phyloP scores from a whole-genome alignment of 2,797 vertebrate species.

The Tapera naevia region DNA sequence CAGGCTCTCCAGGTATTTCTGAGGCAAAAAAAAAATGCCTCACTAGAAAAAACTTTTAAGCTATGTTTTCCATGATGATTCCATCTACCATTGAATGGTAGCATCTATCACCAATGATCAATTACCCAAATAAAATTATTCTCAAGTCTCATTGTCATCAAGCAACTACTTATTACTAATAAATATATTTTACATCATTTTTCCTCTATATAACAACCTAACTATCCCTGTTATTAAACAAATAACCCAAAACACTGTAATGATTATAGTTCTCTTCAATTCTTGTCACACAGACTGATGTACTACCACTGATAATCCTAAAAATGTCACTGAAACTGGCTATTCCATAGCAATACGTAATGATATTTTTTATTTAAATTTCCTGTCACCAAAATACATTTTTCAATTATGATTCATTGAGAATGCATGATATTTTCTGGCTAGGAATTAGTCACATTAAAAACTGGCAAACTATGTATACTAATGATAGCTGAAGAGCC shows the following conservation, averaged over 20 bases:
- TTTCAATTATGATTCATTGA: not conserved
- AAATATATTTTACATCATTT: not conserved
- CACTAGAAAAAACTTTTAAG: not conserved
- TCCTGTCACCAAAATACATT: not conserved
- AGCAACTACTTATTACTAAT: not conserved
- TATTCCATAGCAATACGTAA: conserved; percentile 9
- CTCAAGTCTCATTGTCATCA: not conserved
- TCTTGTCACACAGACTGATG: not conserved
- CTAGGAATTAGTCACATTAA: not conserved
- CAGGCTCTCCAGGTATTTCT: not conserved
- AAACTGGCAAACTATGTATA: not conserved
- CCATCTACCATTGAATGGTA: not conserved
- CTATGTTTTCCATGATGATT: not conserved
- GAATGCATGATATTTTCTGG: not conserved
- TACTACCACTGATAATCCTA: not conserved
- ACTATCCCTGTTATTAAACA: not conserved
- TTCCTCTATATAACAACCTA: not conserved
- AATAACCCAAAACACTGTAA: not conserved
- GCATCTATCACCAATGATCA: not conserved
- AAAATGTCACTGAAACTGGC: conserved; percentile 1
- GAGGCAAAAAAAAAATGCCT: not conserved
- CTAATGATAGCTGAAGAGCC: not conserved
- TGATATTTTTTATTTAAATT: conserved; percentile 5
- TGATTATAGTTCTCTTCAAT: not conserved
- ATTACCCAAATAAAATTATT: not conserved